Percentiles rank a stretch among this genome's conserved stretches.
Evolutionary conservation across 1,140 invertebrate species (phyloP).

Genomic region (Trachymyrmex septentrionalis): DNA sequence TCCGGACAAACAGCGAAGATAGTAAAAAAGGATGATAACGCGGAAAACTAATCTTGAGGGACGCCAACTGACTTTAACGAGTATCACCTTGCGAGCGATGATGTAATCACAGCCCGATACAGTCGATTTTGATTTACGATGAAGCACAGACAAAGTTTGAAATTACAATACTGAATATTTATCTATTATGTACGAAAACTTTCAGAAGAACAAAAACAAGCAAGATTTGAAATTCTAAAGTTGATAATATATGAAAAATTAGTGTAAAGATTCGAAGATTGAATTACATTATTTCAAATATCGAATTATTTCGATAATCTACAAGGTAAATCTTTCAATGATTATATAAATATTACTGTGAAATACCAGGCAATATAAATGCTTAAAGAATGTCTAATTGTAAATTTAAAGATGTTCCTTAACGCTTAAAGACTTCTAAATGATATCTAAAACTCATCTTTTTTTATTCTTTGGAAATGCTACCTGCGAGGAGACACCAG

Average conservation of each 20-base stretch:
- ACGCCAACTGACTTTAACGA: constrained; percentile 22
- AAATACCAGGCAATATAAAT: background rate
- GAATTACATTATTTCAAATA: background rate
- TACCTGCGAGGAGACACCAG: constrained; percentile 38
- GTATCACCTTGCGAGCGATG: background rate
- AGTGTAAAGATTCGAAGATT: background rate
- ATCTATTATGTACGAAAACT: background rate
- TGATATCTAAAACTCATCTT: background rate
- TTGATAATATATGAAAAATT: background rate
- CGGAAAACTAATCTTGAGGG: background rate
- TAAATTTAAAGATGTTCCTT: background rate
- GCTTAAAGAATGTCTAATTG: background rate
- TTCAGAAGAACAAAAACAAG: background rate
- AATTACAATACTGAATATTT: background rate
- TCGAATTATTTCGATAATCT: background rate
- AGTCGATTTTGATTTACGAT: background rate
- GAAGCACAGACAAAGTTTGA: background rate
- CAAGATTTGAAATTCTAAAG: background rate
- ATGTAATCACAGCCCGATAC: constrained; percentile 30
- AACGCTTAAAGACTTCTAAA: background rate
- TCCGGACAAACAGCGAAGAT: background rate
- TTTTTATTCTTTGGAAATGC: background rate
- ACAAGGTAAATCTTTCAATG: background rate
- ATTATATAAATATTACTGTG: background rate
- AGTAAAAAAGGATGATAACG: constrained; percentile 9